These are phyloP conservation scores for Pantherophis alleghaniensis DNA, from an alignment of 2,797 vertebrate genomes.

Conservation along the genomic window DNA sequence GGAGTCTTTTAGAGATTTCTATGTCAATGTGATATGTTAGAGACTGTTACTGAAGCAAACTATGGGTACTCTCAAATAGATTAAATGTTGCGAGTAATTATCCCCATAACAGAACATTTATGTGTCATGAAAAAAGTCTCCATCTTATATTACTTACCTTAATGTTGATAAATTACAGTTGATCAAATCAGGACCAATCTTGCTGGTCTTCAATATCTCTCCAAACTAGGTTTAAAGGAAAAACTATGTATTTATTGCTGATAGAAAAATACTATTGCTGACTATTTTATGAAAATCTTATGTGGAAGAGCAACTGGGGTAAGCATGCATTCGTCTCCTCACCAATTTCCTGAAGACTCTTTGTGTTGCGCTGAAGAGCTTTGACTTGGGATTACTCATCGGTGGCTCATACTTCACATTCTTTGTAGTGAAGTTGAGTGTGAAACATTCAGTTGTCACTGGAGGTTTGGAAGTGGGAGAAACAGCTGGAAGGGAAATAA, in stretches of 20 bases:
- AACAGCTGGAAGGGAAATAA: neutral
- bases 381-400: constrained; percentile 58
- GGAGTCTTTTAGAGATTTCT: neutral
- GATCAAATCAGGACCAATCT: neutral
- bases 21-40: neutral
- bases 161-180: neutral
- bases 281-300: neutral
- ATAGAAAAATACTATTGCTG: neutral
- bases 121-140: neutral
- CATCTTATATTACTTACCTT: neutral
- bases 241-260: neutral
- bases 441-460: constrained; percentile 17
- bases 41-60: rapidly evolving
- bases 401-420: constrained; percentile 65
- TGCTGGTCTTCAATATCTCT: neutral
- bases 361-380: constrained; percentile 62
- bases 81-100: too few relatives aligned
- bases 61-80: neutral
- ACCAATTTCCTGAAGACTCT: constrained; percentile 63
- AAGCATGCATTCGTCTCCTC: constrained; percentile 27
- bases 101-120: neutral
- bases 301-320: rapidly evolving
- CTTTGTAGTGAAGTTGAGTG: constrained; percentile 68
- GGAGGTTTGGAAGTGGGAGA: neutral
- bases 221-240: neutral